Evolutionary conservation across 92 coral and sea anemone species (phyloP).

Genomic region (Epizoanthus fatuus): DNA sequence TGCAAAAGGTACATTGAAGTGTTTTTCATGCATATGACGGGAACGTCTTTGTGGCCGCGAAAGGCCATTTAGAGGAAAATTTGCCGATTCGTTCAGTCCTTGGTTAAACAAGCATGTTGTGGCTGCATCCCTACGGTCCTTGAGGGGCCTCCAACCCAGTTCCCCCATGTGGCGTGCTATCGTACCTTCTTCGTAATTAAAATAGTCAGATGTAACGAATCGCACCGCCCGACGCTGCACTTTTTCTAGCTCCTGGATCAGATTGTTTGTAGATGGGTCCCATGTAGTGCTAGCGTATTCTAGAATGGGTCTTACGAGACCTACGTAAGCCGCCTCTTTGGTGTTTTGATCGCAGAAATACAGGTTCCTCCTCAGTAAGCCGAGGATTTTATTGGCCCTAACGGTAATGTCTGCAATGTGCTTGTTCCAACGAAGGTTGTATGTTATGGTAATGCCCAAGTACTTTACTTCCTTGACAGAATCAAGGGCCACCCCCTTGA

Average conservation of each 20-base stretch:
- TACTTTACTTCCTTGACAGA: too few species aligned
- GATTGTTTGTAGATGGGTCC: not conserved
- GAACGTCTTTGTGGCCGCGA: constrained; percentile 3
- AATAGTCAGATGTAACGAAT: constrained; percentile 5
- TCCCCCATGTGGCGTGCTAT: not conserved
- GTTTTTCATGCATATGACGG: constrained; percentile 9
- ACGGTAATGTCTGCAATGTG: not conserved
- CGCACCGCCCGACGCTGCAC: not conserved
- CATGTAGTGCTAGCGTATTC: not conserved
- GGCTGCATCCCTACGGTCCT: not conserved
- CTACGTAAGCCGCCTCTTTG: constrained; percentile 17
- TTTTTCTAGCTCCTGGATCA: constrained; percentile 9
- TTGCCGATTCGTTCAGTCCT: constrained; percentile 4
- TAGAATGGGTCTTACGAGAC: not conserved
- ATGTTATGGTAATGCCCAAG: too few species aligned
- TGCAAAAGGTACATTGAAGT: constrained; percentile 3
- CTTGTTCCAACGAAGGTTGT: not conserved
- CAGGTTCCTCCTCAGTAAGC: not conserved
- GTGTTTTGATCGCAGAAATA: constrained; percentile 4
- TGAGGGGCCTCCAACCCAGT: not conserved
- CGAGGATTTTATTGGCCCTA: not conserved
- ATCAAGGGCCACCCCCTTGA: too few species aligned
- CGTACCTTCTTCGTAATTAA: not conserved
- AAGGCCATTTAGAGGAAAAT: constrained; percentile 23
- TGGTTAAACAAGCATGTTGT: constrained; percentile 1